These are phyloP conservation scores for Allygus modestus DNA, from an alignment of 2,888 invertebrate species.

Conservation along the genomic window DNA sequence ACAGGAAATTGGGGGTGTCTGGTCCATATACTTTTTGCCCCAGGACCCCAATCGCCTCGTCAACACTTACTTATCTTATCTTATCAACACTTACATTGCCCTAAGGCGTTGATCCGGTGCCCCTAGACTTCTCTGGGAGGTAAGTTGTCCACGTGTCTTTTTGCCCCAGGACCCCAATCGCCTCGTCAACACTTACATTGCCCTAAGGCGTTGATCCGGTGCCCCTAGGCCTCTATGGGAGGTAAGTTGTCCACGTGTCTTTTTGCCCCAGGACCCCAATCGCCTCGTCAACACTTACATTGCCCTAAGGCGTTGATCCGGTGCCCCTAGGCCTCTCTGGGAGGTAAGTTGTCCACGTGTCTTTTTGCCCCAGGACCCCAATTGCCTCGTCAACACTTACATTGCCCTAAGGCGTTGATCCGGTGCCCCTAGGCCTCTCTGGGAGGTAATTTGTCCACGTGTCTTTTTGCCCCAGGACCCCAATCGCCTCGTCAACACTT, in stretches of 20 bases:
- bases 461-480: background rate
- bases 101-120: background rate
- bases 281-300: too few species aligned
- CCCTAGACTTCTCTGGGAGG: background rate
- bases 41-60: too few species aligned
- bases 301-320: background rate
- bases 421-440: background rate
- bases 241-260: constrained; percentile 11
- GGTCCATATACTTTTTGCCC: too few species aligned
- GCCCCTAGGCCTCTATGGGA: background rate
- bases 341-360: constrained; percentile 7
- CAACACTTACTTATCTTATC: too few species aligned
- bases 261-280: constrained; percentile 1
- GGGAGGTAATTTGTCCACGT: constrained; percentile 17
- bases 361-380: background rate
- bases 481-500: too few species aligned
- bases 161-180: background rate
- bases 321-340: background rate
- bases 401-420: background rate
- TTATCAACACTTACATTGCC: too few species aligned
- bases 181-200: too few species aligned
- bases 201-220: background rate
- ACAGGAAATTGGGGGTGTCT: too few species aligned
- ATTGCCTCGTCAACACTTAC: too few species aligned
- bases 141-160: constrained; percentile 20